Evolutionary conservation across 2,113 vertebrate species (phyloP).

Genomic region (Nipponia nippon): DNA sequence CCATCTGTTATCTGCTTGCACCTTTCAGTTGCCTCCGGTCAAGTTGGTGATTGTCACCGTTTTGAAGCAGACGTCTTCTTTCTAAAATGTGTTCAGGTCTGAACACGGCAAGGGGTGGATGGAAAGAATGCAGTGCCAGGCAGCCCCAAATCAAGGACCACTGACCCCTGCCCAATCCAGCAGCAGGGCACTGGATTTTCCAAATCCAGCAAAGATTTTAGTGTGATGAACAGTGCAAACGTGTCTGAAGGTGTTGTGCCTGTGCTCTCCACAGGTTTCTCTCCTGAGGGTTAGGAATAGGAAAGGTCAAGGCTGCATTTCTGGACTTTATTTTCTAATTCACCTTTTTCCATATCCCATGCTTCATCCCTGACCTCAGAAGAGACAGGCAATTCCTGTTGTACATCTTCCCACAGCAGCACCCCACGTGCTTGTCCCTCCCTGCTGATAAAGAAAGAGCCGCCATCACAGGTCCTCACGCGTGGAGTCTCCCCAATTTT

Average conservation of each 20-base stretch:
- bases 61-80: not conserved
- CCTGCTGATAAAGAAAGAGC: not conserved
- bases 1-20: not conserved
- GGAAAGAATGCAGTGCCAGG: not conserved
- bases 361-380: not conserved
- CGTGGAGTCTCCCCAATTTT: not conserved
- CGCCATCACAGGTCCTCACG: fast-evolving
- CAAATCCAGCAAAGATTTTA: not conserved
- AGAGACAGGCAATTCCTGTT: not conserved
- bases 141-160: not conserved
- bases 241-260: not conserved
- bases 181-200: not conserved
- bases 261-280: not conserved
- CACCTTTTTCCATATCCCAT: not conserved
- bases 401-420: not conserved
- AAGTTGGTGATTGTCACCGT: not conserved
- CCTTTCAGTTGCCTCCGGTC: not conserved
- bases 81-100: not conserved
- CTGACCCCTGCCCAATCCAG: not conserved
- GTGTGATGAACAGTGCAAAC: not conserved
- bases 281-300: not conserved
- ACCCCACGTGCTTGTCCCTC: not conserved
- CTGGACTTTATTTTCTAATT: not conserved
- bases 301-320: not conserved
- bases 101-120: not conserved